phyloP scores from a whole-genome alignment of 2,113 vertebrate species.

The Gymnocephalus cernua region DNA sequence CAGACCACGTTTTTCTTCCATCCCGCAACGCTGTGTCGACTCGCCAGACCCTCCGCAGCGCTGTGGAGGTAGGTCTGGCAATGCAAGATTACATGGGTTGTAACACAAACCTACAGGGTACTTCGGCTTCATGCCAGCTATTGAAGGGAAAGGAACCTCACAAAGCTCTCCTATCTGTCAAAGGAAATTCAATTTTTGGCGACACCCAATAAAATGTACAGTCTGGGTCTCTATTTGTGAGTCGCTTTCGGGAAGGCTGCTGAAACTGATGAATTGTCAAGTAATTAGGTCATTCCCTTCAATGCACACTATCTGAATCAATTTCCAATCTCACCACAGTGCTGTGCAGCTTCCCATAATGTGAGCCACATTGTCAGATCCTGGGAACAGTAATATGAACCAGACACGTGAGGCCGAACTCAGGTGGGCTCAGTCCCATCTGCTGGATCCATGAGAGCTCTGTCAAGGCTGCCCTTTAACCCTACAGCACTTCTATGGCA shows the following conservation, averaged over 20 bases:
- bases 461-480: slow-evolving; percentile 35
- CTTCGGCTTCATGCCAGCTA: slow-evolving; percentile 33
- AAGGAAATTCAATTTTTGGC: slow-evolving; percentile 58
- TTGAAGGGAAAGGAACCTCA: slow-evolving; percentile 38
- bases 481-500: not conserved
- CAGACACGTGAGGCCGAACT: slow-evolving; percentile 70
- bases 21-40: no score
- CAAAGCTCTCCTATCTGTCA: slow-evolving; percentile 58
- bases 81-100: not conserved
- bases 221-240: slow-evolving; percentile 21
- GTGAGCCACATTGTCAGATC: slow-evolving; percentile 79
- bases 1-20: no score
- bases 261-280: slow-evolving; percentile 67
- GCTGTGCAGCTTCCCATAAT: slow-evolving; percentile 68
- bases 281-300: slow-evolving; percentile 77
- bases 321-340: slow-evolving; percentile 69
- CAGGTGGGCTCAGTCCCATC: slow-evolving; percentile 71
- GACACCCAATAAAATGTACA: slow-evolving; percentile 51
- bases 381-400: slow-evolving; percentile 66
- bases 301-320: slow-evolving; percentile 73
- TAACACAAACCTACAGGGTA: slow-evolving; percentile 44
- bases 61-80: no score
- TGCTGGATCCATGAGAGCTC: slow-evolving; percentile 35
- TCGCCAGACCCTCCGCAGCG: no score
- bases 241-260: slow-evolving; percentile 31